These are phyloP conservation scores for Aspiorhynchus laticeps DNA, from an alignment of 2,113 vertebrate genomes.

Conservation along the genomic window DNA sequence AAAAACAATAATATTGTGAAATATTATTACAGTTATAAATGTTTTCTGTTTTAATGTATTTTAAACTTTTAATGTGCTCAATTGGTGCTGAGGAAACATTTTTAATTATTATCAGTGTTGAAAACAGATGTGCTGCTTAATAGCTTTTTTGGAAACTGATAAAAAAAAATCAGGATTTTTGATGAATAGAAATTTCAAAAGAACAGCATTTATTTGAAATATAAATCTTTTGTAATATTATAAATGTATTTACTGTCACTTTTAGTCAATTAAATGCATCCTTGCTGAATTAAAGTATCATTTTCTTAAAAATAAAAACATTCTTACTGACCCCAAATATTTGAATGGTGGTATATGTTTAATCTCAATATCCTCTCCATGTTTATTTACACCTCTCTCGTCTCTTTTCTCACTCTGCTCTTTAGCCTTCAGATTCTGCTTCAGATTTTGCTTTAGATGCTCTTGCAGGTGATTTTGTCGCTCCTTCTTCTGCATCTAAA, in stretches of 20 bases:
- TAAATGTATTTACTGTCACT: not conserved
- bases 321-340: not conserved
- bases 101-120: not conserved
- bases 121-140: not conserved
- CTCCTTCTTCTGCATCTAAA: conserved; percentile 60
- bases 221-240: not conserved
- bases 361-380: not conserved
- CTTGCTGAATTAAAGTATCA: not conserved
- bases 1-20: not conserved
- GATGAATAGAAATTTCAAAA: not conserved
- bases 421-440: conserved; percentile 51
- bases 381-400: not conserved
- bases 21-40: not conserved
- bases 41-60: not conserved
- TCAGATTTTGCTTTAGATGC: conserved; percentile 58
- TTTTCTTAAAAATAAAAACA: not conserved
- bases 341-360: not conserved
- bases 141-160: not conserved
- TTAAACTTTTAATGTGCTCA: not conserved
- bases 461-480: conserved; percentile 66
- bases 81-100: not conserved
- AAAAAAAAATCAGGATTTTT: too few species aligned
- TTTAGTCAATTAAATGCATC: not conserved
- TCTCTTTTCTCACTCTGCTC: conserved; percentile 17
- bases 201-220: not conserved